A percentile compares a stretch with the other conserved stretches of the same genome.
Conservation (phyloP, 2,888 invertebrate species). For the Netelia melanura region DNA sequence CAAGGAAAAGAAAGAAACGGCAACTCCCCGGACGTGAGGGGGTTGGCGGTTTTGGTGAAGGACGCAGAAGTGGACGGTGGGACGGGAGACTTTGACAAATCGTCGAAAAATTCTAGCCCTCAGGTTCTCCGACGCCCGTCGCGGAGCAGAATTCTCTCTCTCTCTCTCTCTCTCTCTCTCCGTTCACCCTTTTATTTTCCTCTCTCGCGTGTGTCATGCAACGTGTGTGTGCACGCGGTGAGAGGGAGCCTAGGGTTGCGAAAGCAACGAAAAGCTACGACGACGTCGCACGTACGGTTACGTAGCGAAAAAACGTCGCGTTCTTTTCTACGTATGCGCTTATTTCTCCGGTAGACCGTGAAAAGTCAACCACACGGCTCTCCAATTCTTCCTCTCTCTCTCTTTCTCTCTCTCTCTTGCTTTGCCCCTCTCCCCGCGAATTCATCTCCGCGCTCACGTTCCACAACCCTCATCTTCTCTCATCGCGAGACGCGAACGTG, state of each 20-base stretch:
- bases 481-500: constrained; percentile 48
- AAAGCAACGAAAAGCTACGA: constrained; percentile 45
- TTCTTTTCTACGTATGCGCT: constrained; percentile 33
- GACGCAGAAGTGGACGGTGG: constrained; percentile 50
- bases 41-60: constrained; percentile 46
- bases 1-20: constrained; percentile 44
- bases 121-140: constrained; percentile 24
- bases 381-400: constrained; percentile 21
- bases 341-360: background rate
- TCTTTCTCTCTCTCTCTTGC: constrained; percentile 1
- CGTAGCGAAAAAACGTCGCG: constrained; percentile 53
- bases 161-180: constrained; percentile 2
- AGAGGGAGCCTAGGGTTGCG: background rate
- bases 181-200: constrained; percentile 1
- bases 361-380: constrained; percentile 32
- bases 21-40: constrained; percentile 34
- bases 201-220: constrained; percentile 32
- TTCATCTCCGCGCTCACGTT: constrained; percentile 25
- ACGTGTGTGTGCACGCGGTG: constrained; percentile 17
- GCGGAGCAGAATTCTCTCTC: constrained; percentile 7
- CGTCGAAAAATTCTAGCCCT: constrained; percentile 74
- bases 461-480: constrained; percentile 59
- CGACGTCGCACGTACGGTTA: constrained; percentile 57
- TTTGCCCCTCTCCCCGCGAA: constrained; percentile 24
- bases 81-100: constrained; percentile 81